Base-by-base conservation (phyloP, 1,140 invertebrate genomes). In the Penaeus chinensis region DNA sequence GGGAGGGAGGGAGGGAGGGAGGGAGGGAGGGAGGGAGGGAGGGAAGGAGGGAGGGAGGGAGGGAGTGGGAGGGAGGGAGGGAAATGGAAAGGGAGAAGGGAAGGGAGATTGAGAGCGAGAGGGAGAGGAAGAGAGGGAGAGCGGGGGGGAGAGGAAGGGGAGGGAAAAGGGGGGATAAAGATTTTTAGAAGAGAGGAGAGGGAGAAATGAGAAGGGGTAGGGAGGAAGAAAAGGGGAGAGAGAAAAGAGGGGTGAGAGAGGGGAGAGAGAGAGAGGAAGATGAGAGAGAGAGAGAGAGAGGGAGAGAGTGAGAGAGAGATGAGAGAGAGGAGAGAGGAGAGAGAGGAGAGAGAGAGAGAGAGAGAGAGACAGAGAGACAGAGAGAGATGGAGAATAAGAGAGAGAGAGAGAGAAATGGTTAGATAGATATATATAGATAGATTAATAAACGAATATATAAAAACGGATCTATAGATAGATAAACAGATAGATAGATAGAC, bases 201-300 rank as follows among this genome's bases (percentile, higher is more conserved):
- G 4, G 47, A 47, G 47, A 47, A 3, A 47, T 47, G 47, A 47
- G 71, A 76, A 1, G 37, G 74, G 37, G 74, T 62, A 82, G 61
- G 66, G 24, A 37, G 62, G 32, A 62, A 65, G 61, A 65, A 27
- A 37, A 62, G 66, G 80, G 37, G 80, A 66, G 80, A 82, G 60
- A 82, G 60, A 63, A 62, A 82, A 82, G 80, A 82, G 80, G 37
- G 61, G 27, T 5, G 24, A 66, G 47, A 82, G 47, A 20, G 62
- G 66, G 80, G 74, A 82, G 60, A 63, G 80, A 66, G 80, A 82
- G 80, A 66, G 80, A 82, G 61, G n/a, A 13, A 82, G 47, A 66
- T 4, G 47, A 37, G 80, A 66, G 80, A 65, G 80, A 32, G 80
- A 62, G 80, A 66, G 24, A 27, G 24, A 63, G 54, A 8, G 22